These are phyloP conservation scores for Coreius guichenoti DNA, from an alignment of 2,797 vertebrate genomes.

Conservation along the genomic window DNA sequence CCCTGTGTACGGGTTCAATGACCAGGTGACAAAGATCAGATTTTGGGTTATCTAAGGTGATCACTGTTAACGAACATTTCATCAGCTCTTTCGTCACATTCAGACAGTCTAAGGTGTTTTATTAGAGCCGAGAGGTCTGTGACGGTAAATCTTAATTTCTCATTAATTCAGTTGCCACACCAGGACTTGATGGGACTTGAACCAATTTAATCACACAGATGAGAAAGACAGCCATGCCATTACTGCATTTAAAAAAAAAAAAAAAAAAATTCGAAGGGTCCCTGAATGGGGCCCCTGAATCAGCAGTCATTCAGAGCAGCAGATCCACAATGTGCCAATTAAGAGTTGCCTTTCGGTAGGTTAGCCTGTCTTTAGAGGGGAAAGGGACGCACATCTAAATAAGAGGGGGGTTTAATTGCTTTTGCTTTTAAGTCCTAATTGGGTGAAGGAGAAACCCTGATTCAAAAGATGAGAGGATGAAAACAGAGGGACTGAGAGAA, in stretches of 20 bases:
- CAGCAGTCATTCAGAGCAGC: constrained; percentile 28
- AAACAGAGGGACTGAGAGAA: constrained; percentile 36
- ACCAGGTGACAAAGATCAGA: neutral
- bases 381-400: neutral
- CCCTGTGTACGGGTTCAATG: neutral
- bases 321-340: constrained; percentile 21
- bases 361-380: neutral
- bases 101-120: neutral
- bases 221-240: constrained; percentile 19
- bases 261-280: neutral
- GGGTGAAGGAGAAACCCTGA: constrained; percentile 2
- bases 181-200: constrained; percentile 18
- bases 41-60: neutral
- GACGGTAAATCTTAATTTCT: constrained; percentile 17
- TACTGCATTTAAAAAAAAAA: constrained; percentile 25
- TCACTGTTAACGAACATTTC: neutral
- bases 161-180: constrained; percentile 33
- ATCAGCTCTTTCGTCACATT: neutral
- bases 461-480: constrained; percentile 6
- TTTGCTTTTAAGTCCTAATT: constrained; percentile 30
- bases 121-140: neutral
- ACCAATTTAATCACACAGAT: constrained; percentile 44
- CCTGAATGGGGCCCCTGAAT: neutral
- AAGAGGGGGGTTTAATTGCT: neutral
- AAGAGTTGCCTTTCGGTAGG: neutral